Evolutionary conservation across 1,140 invertebrate genomes (phyloP).

Genomic region (Planococcus citri): DNA sequence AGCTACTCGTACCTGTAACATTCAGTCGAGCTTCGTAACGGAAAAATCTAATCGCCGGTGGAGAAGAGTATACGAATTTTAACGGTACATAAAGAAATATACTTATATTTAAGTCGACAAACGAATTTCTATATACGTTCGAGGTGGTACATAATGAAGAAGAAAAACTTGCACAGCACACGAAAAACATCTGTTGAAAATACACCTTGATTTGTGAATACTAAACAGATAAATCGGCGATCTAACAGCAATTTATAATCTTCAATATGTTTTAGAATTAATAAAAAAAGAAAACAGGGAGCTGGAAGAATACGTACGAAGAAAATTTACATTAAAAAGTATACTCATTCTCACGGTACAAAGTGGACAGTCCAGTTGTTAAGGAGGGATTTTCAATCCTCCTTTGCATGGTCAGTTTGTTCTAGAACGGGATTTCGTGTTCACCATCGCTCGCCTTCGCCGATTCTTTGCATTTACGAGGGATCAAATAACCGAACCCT

Average conservation of each 20-base stretch:
- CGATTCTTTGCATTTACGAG: not conserved
- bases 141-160: not conserved
- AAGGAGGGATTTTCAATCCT: not conserved
- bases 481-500: slow-evolving; percentile 2
- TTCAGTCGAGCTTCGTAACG: not conserved
- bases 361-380: slow-evolving; percentile 12
- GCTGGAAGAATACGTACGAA: slow-evolving; percentile 13
- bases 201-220: slow-evolving; percentile 17
- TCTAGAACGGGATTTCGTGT: not conserved
- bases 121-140: too few relatives aligned
- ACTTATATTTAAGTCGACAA: not conserved
- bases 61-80: not conserved
- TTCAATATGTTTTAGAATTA: slow-evolving; percentile 17
- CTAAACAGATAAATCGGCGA: slow-evolving; percentile 9
- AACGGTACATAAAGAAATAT: not conserved
- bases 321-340: slow-evolving; percentile 19
- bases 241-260: slow-evolving; percentile 19
- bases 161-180: not conserved
- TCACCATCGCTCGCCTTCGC: too few relatives aligned
- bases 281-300: not conserved
- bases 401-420: slow-evolving; percentile 4
- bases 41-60: not conserved
- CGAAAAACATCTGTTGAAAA: slow-evolving; percentile 2
- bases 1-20: not conserved
- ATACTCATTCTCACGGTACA: slow-evolving; percentile 13